Evolutionary conservation across 1,140 invertebrate species (phyloP).

Genomic region (Drosophila ananassae): DNA sequence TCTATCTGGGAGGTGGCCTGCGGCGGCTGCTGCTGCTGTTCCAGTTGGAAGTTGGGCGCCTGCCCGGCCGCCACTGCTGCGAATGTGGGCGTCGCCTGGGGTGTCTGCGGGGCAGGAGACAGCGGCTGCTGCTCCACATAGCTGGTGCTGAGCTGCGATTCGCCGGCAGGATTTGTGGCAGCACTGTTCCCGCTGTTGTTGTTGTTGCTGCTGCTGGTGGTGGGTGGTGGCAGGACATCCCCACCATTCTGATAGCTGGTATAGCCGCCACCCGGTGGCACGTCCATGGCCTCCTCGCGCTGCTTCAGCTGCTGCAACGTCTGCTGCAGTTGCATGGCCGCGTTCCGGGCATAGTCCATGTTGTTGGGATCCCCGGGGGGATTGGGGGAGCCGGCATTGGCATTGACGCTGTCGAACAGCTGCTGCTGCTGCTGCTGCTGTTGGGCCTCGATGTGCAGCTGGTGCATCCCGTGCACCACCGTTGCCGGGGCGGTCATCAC

Average conservation of each 20-base stretch:
- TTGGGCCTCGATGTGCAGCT: constrained; percentile 59
- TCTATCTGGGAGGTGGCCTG: constrained; percentile 69
- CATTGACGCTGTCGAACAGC: constrained; percentile 68
- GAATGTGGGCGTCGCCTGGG: constrained; percentile 57
- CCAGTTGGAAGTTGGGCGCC: constrained; percentile 51
- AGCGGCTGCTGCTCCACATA: constrained; percentile 62
- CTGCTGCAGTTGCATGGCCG: constrained; percentile 75
- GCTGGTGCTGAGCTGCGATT: constrained; percentile 55
- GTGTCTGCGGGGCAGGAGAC: constrained; percentile 52
- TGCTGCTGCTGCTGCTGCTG: constrained; percentile 65
- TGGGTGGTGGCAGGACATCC: constrained; percentile 12
- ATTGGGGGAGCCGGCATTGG: constrained; percentile 58
- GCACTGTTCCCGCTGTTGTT: constrained; percentile 47
- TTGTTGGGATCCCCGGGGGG: constrained; percentile 57
- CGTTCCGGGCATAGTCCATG: constrained; percentile 75
- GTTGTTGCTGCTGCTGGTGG: constrained; percentile 14
- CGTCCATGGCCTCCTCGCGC: constrained; percentile 68
- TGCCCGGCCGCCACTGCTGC: constrained; percentile 65
- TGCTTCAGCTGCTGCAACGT: constrained; percentile 76
- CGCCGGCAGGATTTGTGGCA: constrained; percentile 19
- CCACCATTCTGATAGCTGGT: constrained; percentile 71
- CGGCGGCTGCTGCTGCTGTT: constrained; percentile 54
- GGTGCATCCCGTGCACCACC: constrained; percentile 78
- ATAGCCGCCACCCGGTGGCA: constrained; percentile 31
- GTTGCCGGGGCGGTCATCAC: constrained; percentile 77